Evolutionary conservation across 2,113 vertebrate species (phyloP).

Genomic region (Paratilapia polleni): DNA sequence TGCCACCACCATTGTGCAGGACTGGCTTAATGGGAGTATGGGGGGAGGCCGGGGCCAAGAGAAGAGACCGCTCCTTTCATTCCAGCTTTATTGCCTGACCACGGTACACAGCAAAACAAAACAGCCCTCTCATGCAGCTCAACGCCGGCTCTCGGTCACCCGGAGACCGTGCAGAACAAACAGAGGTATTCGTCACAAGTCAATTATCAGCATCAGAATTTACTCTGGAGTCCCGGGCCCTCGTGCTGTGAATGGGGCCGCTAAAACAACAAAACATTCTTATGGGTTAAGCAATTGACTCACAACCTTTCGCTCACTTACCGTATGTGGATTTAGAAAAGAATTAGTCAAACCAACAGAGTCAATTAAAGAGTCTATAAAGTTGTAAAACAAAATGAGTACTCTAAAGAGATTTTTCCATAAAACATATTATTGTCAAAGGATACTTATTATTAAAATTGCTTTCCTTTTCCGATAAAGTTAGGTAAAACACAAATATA

Average conservation of each 20-base stretch:
- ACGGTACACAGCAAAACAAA: conserved; percentile 72
- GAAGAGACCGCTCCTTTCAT: conserved; percentile 71
- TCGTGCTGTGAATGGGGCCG: conserved; percentile 60
- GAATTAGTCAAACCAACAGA: conserved; percentile 24
- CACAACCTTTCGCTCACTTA: conserved; percentile 49
- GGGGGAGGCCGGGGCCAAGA: conserved; percentile 19
- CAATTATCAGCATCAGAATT: conserved; percentile 74
- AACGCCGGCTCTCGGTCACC: conserved; percentile 64
- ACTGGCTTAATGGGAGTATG: conserved; percentile 67
- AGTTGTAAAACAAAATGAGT: conserved; percentile 9
- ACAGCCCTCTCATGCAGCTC: conserved; percentile 69
- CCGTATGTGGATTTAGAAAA: conserved; percentile 43
- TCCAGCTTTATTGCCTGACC: conserved; percentile 69
- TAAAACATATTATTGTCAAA: not conserved
- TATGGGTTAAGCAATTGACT: conserved; percentile 69
- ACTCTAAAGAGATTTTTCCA: not conserved
- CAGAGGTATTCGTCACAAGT: conserved; percentile 77
- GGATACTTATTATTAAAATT: not conserved
- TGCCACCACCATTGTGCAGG: conserved; percentile 64
- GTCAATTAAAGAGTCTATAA: conserved; percentile 48
- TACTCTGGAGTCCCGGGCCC: conserved; percentile 60
- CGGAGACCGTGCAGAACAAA: conserved; percentile 76
- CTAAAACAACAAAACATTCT: conserved; percentile 68
- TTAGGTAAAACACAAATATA: not conserved
- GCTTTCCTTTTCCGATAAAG: not conserved